Evolutionary conservation across 2,797 vertebrate genomes (phyloP).

Genomic region (Helostoma temminkii): DNA sequence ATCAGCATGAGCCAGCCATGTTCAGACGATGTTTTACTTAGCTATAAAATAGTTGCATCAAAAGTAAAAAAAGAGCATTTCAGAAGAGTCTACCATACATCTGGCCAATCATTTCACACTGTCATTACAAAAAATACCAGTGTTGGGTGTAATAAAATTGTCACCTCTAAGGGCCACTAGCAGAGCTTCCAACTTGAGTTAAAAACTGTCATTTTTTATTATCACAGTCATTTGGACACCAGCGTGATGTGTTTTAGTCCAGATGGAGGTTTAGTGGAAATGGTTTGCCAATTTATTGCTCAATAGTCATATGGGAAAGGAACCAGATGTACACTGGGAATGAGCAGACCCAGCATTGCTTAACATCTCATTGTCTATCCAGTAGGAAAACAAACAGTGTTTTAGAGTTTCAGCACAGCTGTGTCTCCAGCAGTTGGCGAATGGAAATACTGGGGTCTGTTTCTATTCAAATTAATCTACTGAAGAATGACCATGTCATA

Average conservation of each 20-base stretch:
- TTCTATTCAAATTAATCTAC: constrained; percentile 27
- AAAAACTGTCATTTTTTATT: constrained; percentile 15
- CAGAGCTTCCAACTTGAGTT: not conserved
- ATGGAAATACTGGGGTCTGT: constrained; percentile 18
- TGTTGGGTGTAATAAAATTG: not conserved
- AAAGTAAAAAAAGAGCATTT: too few species aligned
- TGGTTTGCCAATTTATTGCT: constrained; percentile 46
- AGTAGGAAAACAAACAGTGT: constrained; percentile 21
- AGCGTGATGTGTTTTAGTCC: constrained; percentile 33
- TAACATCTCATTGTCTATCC: constrained; percentile 48
- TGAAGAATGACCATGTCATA: constrained; percentile 1
- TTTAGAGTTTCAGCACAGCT: constrained; percentile 51
- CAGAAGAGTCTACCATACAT: not conserved
- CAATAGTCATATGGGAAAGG: constrained; percentile 50
- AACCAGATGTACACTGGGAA: constrained; percentile 57
- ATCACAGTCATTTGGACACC: constrained; percentile 20
- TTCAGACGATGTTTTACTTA: too few species aligned
- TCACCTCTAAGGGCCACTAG: not conserved
- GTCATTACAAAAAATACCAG: not conserved
- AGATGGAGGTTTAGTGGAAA: constrained; percentile 55
- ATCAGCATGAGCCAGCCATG: too few species aligned
- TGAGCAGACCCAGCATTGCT: constrained; percentile 33
- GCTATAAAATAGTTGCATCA: too few species aligned
- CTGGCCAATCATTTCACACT: not conserved
- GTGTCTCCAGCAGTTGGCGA: constrained; percentile 33